Base-by-base conservation (phyloP, 2,888 invertebrate genomes). In the Scrobipalpa atriplicella region DNA sequence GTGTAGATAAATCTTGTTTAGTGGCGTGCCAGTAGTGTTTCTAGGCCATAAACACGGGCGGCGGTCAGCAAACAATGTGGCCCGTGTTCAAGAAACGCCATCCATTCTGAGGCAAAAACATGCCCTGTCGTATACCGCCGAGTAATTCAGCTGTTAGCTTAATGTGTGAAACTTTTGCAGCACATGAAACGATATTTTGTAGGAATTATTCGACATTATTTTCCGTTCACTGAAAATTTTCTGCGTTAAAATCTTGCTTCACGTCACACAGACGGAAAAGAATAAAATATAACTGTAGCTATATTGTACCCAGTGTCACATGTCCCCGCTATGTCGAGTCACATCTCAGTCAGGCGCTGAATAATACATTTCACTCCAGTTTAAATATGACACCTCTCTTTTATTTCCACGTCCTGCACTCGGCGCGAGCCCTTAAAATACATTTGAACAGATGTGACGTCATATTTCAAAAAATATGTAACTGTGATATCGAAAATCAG, bases 281-380 rank as follows among this genome's bases (percentile, higher is more conserved):
- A 19, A 18, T 19, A 10, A 56, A 58, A 58, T 36, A 58, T 58
- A 58, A 38, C 36, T 47, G 16, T 51, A 51, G 21, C 51, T 38
- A 11, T 58, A n/a, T 13, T 16, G 18, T 51, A 62, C n/a, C 29
- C 11, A 1, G 16, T 63, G 51, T 54, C 19, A 64, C 52, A 58
- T 58, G 29, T 58, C 38, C 11, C 38, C n/a, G 36, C 58, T 58
- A 13, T 18, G 36, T 52, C 21, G 62, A 39, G 29, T 62, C 62
- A 65, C 58, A 60, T 78, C 78, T 82, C 81, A 81, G 74, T 76
- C 76, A 75, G 72, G 73, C 77, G 77, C 80, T 85, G 86, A 86
- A 86, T 86, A 86, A 85, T 79, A 85, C 86, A 86, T 85, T 81
- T 81, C 84, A 80, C 83, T 84, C 82, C 80, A 84, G 84, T 84